Percentiles rank a stretch among this genome's conserved stretches.
Evolutionary conservation across 2,797 vertebrate genomes (phyloP).

Genomic region (Loriculus beryllinus): DNA sequence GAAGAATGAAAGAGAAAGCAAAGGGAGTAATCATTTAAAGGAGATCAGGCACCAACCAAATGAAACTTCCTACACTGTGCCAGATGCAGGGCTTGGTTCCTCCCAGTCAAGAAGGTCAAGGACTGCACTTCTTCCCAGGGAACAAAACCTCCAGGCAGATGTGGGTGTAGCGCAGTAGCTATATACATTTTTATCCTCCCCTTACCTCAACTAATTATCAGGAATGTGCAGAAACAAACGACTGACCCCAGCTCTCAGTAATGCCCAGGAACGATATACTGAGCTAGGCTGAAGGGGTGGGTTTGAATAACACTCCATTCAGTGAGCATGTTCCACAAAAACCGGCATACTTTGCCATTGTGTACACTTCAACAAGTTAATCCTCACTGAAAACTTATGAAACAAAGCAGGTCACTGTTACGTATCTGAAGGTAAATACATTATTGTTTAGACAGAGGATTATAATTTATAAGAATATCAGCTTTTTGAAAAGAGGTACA

Average conservation of each 20-base stretch:
- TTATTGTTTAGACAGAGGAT: not conserved
- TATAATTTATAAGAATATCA: not conserved
- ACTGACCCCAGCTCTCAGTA: not conserved
- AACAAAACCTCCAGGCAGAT: not conserved
- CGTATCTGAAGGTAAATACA: not conserved
- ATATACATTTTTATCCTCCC: not conserved
- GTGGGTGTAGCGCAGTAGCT: not conserved
- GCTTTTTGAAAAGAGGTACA: not conserved
- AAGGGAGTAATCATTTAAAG: not conserved
- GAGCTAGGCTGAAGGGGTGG: not conserved
- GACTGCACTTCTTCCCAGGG: not conserved
- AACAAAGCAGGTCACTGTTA: not conserved
- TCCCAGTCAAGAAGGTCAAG: not conserved
- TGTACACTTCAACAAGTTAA: not conserved
- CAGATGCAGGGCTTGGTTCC: rapidly evolving
- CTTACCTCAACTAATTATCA: not conserved
- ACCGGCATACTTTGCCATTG: not conserved
- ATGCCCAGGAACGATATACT: not conserved
- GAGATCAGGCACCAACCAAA: not conserved
- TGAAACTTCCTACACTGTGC: not conserved
- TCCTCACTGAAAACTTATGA: not conserved
- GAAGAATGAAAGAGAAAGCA: not conserved
- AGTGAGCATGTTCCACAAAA: not conserved
- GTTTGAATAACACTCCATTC: not conserved
- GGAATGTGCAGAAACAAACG: not conserved